Conservation (phyloP, 2,113 vertebrate genomes). For the Donacobius atricapilla region DNA sequence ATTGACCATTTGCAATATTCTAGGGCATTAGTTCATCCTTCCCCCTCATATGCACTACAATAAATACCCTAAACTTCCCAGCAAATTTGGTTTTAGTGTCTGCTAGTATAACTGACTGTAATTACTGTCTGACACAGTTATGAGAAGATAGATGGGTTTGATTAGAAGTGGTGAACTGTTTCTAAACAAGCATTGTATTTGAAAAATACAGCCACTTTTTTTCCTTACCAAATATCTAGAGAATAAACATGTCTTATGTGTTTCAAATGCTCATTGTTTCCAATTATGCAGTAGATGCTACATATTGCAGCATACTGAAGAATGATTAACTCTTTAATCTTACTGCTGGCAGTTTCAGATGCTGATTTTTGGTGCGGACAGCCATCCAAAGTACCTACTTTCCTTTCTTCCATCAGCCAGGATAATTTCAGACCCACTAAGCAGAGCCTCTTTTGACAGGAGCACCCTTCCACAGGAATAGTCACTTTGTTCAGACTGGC, state of each 20-base stretch:
- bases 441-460: not conserved
- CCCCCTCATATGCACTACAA: not conserved
- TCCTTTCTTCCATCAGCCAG: not conserved
- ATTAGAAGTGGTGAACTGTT: not conserved
- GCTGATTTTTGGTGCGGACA: not conserved
- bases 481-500: not conserved
- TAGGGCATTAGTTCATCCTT: not conserved
- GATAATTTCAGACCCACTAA: not conserved
- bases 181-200: not conserved
- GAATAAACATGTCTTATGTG: accelerated
- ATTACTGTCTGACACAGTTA: not conserved
- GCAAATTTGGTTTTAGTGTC: not conserved
- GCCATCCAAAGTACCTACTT: not conserved
- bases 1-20: not conserved
- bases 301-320: not conserved
- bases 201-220: not conserved
- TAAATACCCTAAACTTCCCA: not conserved
- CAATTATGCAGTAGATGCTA: not conserved
- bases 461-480: not conserved
- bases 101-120: not conserved
- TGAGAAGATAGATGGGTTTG: not conserved
- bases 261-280: not conserved
- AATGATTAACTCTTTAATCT: not conserved
- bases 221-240: not conserved
- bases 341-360: not conserved